Base-by-base conservation (phyloP, 2,113 vertebrate genomes). In the Aegotheles bennettii region DNA sequence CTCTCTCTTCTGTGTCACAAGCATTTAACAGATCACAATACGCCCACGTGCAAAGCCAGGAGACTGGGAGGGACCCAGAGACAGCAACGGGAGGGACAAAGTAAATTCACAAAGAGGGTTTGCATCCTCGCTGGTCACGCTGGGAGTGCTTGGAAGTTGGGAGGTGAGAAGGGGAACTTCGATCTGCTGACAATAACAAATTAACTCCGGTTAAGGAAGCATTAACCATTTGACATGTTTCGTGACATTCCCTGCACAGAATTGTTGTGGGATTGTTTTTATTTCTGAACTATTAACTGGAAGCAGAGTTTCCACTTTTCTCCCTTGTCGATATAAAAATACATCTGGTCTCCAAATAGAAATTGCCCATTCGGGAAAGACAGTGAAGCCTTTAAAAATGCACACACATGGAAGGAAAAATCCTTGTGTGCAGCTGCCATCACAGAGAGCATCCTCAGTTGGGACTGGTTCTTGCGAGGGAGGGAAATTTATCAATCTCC, bases 271-370 rank as follows among this genome's bases (percentile, higher is more conserved):
- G 89, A 82, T 95, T 89, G 78, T 68, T 94, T 95, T 71, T 54
- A 84, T 95, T 97, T 96, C 97, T 90, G 87, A 97, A 93, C 94
- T 92, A 76, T 86, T 96, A 93, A 90, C 93, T 96, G 94, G 95
- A 84, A 97, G 87, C 88, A 16, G 9, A 97, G 96, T 85, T 96
- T 82, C 83, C 45, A 68, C 75, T 69, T 79, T 77, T 85, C 81
- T 94, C 75, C 94, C 90, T 56, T 36, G 69, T 53, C 6, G 90
- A 95, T 84, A 96, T 96, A 97, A 98, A 97, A 97, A 93, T 95
- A 94, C 98, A 98, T 98, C 97, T 97, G 98, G 97, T 96, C 95
- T 94, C 93, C 5, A 77, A 93, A 89, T 94, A 36, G 95, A 94
- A 97, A 98, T 96, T 93, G 89, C 94, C 96, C 96, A 86, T 97